Evolutionary conservation across 2,113 vertebrate species (phyloP).

Genomic region (Rhabdornis inornatus): DNA sequence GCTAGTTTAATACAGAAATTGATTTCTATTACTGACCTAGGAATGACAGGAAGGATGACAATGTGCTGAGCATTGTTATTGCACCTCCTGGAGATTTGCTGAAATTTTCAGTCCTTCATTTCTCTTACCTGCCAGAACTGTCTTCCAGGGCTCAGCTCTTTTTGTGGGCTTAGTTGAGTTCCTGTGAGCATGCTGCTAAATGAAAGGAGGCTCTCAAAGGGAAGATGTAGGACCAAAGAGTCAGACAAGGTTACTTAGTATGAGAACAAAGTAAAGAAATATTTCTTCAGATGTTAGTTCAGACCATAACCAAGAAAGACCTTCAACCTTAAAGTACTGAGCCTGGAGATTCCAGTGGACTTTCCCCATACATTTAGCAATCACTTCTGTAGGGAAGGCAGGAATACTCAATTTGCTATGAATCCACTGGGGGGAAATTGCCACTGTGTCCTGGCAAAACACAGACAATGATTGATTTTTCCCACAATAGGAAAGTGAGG

Average conservation of each 20-base stretch:
- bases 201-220: background rate
- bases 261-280: background rate
- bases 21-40: conserved; percentile 32
- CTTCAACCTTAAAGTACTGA: background rate
- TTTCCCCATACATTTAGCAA: background rate
- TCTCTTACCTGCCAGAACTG: background rate
- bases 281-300: background rate
- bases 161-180: background rate
- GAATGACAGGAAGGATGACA: conserved; percentile 9
- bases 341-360: background rate
- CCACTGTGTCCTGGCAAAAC: background rate
- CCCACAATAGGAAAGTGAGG: background rate
- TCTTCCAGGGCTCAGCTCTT: background rate
- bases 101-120: conserved; percentile 5
- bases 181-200: background rate
- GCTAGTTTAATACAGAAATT: conserved; percentile 17
- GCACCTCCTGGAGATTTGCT: conserved; percentile 6
- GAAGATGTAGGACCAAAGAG: background rate
- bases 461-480: background rate
- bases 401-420: background rate
- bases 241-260: background rate
- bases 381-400: background rate
- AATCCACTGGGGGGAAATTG: background rate
- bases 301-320: background rate
- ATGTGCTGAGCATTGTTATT: background rate